These are phyloP conservation scores for Smithornis capensis DNA, from an alignment of 2,113 vertebrate species.

Conservation along the genomic window DNA sequence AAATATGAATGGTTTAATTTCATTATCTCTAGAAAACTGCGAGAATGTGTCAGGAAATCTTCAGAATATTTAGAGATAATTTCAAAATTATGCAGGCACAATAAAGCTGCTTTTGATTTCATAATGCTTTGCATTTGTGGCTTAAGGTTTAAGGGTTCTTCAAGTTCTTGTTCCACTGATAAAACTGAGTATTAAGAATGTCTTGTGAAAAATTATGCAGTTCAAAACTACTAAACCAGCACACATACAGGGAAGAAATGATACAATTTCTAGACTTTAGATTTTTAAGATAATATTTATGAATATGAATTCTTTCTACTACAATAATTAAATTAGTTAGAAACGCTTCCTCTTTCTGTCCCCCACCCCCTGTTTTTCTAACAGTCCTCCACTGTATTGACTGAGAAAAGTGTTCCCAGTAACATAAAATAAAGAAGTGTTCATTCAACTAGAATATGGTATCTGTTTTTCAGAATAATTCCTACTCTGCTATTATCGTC, in stretches of 20 bases:
- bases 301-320: not conserved
- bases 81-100: not conserved
- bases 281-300: not conserved
- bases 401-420: not conserved
- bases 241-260: not conserved
- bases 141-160: not conserved
- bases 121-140: not conserved
- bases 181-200: not conserved
- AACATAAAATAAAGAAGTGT: not conserved
- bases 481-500: not conserved
- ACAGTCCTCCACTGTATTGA: not conserved
- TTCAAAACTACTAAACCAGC: not conserved
- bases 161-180: not conserved
- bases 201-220: not conserved
- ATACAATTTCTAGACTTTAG: not conserved
- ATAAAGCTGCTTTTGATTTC: not conserved
- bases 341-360: not conserved
- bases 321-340: not conserved
- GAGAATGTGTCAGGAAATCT: not conserved
- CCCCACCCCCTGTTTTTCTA: not conserved
- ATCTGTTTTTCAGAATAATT: not conserved
- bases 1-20: not conserved
- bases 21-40: not conserved
- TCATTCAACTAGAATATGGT: not conserved
- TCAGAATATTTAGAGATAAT: not conserved